Evolutionary conservation across 1,140 invertebrate species (phyloP).

Genomic region (Hermatobates lingyangjiaoensis): DNA sequence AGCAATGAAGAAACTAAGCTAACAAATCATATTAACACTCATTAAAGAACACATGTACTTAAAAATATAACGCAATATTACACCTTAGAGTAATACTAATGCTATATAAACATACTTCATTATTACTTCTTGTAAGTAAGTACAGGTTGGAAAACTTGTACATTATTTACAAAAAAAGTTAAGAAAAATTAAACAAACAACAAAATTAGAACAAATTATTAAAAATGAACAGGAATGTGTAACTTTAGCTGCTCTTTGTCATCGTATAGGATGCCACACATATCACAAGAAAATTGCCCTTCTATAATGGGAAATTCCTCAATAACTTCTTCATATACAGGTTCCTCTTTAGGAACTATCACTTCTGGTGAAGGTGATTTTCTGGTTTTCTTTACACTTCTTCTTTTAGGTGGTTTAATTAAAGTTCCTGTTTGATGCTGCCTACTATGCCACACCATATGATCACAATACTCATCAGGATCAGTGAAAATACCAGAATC

Average conservation of each 20-base stretch:
- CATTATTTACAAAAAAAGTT: no score
- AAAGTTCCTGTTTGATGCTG: constrained; percentile 7
- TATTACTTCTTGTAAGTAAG: no score
- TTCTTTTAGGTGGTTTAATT: background rate
- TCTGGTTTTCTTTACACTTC: background rate
- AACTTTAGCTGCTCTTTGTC: constrained; percentile 12
- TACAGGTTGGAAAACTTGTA: no score
- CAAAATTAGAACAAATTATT: no score
- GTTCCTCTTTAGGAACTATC: background rate
- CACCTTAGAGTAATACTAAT: no score
- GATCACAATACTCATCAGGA: constrained; percentile 11
- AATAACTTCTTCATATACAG: constrained; percentile 8
- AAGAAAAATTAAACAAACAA: no score
- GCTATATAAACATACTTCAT: no score
- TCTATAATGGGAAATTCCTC: constrained; percentile 11
- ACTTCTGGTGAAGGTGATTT: background rate
- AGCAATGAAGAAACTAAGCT: no score
- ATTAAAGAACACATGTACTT: no score
- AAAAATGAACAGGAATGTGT: constrained; percentile 11
- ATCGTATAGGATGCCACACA: constrained; percentile 8
- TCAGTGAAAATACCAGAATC: constrained; percentile 12
- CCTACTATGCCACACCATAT: constrained; percentile 15
- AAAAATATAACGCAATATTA: no score
- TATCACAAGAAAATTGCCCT: constrained; percentile 6
- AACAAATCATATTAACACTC: no score